Evolutionary conservation across 1,140 invertebrate genomes (phyloP).

Genomic region (Megalopta genalis): DNA sequence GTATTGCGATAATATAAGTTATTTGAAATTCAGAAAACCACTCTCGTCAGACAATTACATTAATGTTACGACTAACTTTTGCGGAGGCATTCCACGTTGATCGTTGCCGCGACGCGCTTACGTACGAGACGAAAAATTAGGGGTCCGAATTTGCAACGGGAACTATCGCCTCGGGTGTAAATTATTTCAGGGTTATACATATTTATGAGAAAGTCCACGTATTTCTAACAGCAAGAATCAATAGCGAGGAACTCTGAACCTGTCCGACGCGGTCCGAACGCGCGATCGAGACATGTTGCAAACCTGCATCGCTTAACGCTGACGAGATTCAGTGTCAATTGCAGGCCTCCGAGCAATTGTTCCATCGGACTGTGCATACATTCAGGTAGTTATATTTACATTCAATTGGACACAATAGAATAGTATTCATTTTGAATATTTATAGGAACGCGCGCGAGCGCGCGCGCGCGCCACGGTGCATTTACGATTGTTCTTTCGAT

Average conservation of each 20-base stretch:
- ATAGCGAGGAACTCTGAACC: neutral
- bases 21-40: too few relatives aligned
- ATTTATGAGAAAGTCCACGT: too few relatives aligned
- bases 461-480: neutral
- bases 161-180: too few relatives aligned
- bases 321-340: conserved; percentile 3
- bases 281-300: neutral
- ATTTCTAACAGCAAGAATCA: too few relatives aligned
- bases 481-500: neutral
- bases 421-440: conserved; percentile 7
- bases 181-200: too few relatives aligned
- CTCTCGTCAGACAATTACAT: too few relatives aligned
- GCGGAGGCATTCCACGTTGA: too few relatives aligned
- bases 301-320: neutral
- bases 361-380: neutral
- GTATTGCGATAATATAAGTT: too few relatives aligned
- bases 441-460: neutral
- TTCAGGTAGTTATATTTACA: neutral
- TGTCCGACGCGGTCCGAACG: neutral
- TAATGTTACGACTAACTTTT: too few relatives aligned
- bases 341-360: neutral
- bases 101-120: too few relatives aligned
- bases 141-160: too few relatives aligned
- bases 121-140: too few relatives aligned
- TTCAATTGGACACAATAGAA: neutral